A percentile compares a stretch with the other conserved stretches of the same genome.
Evolutionary conservation across 2,113 vertebrate species (phyloP).

Genomic region (Sylvietta virens): DNA sequence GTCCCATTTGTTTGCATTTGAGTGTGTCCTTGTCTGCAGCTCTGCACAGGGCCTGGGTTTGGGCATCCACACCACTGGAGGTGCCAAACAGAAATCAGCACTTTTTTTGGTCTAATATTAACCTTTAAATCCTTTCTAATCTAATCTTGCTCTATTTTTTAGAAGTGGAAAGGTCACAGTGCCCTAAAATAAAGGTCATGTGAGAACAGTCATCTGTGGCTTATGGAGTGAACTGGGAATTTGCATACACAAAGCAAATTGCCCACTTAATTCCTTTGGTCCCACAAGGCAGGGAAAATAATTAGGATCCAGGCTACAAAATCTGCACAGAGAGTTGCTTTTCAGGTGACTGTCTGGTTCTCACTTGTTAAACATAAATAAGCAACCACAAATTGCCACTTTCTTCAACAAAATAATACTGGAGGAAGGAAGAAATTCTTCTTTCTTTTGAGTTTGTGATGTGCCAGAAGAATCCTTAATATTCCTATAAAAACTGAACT

Average conservation of each 20-base stretch:
- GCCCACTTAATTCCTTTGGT: constrained; percentile 53
- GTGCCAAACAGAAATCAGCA: background rate
- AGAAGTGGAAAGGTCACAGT: background rate
- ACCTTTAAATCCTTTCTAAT: background rate
- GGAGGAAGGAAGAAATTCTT: background rate
- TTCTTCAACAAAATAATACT: background rate
- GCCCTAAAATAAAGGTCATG: background rate
- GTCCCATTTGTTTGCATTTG: fast-evolving
- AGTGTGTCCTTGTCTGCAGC: background rate
- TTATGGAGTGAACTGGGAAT: constrained; percentile 6
- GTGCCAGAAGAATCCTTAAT: background rate
- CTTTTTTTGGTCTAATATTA: background rate
- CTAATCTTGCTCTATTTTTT: background rate
- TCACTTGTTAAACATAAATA: constrained; percentile 50
- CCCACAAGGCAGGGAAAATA: constrained; percentile 53
- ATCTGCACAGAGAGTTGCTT: constrained; percentile 16
- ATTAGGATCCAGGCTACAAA: constrained; percentile 46
- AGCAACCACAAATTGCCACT: constrained; percentile 24
- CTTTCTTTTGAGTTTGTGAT: background rate
- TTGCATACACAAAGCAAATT: constrained; percentile 58
- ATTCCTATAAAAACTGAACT: background rate
- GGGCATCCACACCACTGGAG: background rate
- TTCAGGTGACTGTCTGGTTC: constrained; percentile 41
- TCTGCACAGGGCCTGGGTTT: background rate
- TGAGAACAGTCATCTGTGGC: background rate